Percentiles rank a stretch among this genome's conserved stretches.
Evolutionary conservation across 2,888 invertebrate genomes (phyloP).

Genomic region (Arenicola marina): DNA sequence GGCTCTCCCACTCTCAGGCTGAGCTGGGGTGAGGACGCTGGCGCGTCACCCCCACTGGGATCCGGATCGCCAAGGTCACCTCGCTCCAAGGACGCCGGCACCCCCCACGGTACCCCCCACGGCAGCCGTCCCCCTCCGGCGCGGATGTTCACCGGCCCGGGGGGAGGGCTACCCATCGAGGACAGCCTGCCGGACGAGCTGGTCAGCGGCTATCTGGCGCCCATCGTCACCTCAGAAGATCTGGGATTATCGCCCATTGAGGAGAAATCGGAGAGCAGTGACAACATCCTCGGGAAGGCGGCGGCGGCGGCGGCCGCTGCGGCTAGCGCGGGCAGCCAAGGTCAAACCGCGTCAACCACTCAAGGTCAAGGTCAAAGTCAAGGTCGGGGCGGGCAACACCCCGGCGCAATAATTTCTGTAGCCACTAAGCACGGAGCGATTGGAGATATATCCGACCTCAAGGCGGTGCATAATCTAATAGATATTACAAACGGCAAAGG

Average conservation of each 20-base stretch:
- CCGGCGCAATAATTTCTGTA: too few relatives aligned
- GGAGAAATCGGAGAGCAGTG: conserved; percentile 3
- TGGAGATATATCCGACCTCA: too few relatives aligned
- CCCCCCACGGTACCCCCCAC: too few relatives aligned
- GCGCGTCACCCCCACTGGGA: too few relatives aligned
- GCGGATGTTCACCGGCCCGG: neutral
- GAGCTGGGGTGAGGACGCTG: too few relatives aligned
- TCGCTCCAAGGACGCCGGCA: too few relatives aligned
- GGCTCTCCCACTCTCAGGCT: too few relatives aligned
- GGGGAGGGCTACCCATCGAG: neutral
- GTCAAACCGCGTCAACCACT: neutral
- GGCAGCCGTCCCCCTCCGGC: neutral
- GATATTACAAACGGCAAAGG: too few relatives aligned
- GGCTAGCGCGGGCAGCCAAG: neutral
- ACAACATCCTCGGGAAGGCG: neutral
- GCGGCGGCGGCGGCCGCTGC: neutral
- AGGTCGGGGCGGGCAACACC: too few relatives aligned
- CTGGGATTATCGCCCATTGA: conserved; percentile 23
- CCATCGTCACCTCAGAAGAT: conserved; percentile 14
- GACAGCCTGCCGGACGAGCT: conserved; percentile 13
- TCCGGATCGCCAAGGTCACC: too few relatives aligned
- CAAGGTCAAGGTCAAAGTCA: too few relatives aligned
- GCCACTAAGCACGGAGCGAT: too few relatives aligned
- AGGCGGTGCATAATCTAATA: neutral
- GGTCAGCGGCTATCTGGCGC: conserved; percentile 16